Base-by-base conservation (phyloP, 2,797 vertebrate genomes). In the Chelon auratus region DNA sequence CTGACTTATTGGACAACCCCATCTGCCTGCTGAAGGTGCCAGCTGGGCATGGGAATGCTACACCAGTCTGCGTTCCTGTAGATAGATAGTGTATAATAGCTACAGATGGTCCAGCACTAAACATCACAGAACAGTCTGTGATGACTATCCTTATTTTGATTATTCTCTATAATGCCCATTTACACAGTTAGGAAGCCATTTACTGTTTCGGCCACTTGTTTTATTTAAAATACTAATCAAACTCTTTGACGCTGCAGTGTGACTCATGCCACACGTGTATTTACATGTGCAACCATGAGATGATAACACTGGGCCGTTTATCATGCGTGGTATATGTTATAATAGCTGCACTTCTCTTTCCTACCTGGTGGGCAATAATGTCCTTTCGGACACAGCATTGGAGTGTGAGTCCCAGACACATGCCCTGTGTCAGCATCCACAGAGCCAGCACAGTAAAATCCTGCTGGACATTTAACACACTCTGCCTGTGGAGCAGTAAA, bases 331-430 rank as follows among this genome's bases (percentile, higher is more conserved):
- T 26, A 26, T 26, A 26, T 75, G 24, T 62, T 9, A 47, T 48
- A 77, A 43, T 17, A 65, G 58, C 66, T 58, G 22, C 8, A 22
- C 54, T 39, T 33, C 47, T 33, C 17, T 62, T 18, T 33, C 75
- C 47, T 92, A 96, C 95, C 95, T 93, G 89, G 62, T 62, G 93
- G 93, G 75, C 95, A 96, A 66, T 93, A 95, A 81, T 95, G 90
- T 85, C 95, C 95, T 87, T 81, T 78, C 15, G 93, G 93, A 87
- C 95, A 96, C 55, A 84, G 81, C 10, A 65, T 67, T 50, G 94
- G 95, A 50, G 75, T 88, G 54, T 43, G 87, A 43, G 90, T 90
- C 54, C 93, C 92, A 33, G 82, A 85, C 74, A 72, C 70, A 68
- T 74, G 65, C 0, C 79, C 86, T 54, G 81, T 87, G 75, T 88